phyloP scores from a whole-genome alignment of 2,888 invertebrate species.

The Cryptus armator region DNA sequence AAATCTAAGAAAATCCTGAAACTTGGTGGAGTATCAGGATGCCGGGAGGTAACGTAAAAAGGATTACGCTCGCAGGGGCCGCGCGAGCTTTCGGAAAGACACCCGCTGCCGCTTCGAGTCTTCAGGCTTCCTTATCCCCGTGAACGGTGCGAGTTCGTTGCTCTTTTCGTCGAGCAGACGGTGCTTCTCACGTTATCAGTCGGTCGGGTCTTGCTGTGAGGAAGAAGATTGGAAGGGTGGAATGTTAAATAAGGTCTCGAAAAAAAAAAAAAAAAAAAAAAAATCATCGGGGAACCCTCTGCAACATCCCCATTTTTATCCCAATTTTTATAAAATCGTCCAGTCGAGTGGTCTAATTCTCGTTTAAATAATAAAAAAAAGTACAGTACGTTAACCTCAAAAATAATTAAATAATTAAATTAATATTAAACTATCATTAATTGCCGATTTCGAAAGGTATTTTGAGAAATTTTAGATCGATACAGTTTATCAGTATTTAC shows the following conservation, averaged over 20 bases:
- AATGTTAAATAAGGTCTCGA: slow-evolving; percentile 73
- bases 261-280: slow-evolving; percentile 55
- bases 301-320: neutral
- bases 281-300: neutral
- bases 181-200: slow-evolving; percentile 74
- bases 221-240: slow-evolving; percentile 36
- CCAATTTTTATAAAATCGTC: neutral
- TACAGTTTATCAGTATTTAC: neutral
- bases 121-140: slow-evolving; percentile 29
- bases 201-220: slow-evolving; percentile 48
- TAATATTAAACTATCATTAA: neutral
- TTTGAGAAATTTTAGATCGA: neutral
- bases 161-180: slow-evolving; percentile 66
- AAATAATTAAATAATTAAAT: neutral
- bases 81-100: slow-evolving; percentile 47
- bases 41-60: slow-evolving; percentile 57
- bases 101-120: slow-evolving; percentile 23
- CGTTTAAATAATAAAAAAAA: neutral
- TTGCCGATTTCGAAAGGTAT: neutral
- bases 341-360: neutral
- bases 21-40: slow-evolving; percentile 25
- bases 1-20: slow-evolving; percentile 23
- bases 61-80: slow-evolving; percentile 52
- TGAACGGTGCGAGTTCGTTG: slow-evolving; percentile 52
- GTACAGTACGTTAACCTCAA: neutral